phyloP scores from a whole-genome alignment of 1,140 invertebrate genomes.

The Drosophila dunni region DNA sequence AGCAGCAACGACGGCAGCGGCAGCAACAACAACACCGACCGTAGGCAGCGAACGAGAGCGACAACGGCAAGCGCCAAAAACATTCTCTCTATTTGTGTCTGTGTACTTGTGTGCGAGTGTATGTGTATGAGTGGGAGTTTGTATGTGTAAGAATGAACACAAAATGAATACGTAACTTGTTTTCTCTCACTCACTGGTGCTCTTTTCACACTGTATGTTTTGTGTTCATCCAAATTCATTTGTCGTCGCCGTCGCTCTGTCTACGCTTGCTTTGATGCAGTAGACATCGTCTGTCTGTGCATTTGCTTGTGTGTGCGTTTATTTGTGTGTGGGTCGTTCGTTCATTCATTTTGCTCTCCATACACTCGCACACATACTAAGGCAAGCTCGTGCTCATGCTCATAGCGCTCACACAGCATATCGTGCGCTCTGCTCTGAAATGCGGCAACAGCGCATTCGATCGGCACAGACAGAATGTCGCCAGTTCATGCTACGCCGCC shows the following conservation, averaged over 20 bases:
- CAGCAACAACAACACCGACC: conserved; percentile 33
- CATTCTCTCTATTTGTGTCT: background rate
- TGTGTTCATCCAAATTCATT: conserved; percentile 53
- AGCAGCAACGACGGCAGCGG: conserved; percentile 6
- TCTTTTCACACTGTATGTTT: conserved; percentile 14
- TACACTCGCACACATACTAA: conserved; percentile 4
- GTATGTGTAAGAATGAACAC: conserved; percentile 47
- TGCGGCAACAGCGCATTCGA: conserved; percentile 88
- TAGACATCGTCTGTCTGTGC: conserved; percentile 39
- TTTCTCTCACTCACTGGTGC: conserved; percentile 12
- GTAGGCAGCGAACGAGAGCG: conserved; percentile 32
- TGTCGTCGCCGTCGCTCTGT: conserved; percentile 63
- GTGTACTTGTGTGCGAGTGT: conserved; percentile 18
- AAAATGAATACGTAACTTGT: conserved; percentile 37
- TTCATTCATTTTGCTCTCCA: conserved; percentile 45
- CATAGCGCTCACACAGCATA: conserved; percentile 68
- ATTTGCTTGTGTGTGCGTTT: conserved; percentile 59
- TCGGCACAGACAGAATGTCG: conserved; percentile 95
- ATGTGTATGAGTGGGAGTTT: conserved; percentile 34
- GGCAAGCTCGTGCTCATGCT: conserved; percentile 37
- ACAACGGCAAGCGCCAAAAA: conserved; percentile 55
- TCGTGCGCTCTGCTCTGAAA: conserved; percentile 82
- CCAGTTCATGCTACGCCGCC: conserved; percentile 88
- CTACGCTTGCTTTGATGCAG: conserved; percentile 44
- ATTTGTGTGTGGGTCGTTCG: conserved; percentile 74